Base-by-base conservation (phyloP, 1,140 invertebrate species). In the Sipha flava region DNA sequence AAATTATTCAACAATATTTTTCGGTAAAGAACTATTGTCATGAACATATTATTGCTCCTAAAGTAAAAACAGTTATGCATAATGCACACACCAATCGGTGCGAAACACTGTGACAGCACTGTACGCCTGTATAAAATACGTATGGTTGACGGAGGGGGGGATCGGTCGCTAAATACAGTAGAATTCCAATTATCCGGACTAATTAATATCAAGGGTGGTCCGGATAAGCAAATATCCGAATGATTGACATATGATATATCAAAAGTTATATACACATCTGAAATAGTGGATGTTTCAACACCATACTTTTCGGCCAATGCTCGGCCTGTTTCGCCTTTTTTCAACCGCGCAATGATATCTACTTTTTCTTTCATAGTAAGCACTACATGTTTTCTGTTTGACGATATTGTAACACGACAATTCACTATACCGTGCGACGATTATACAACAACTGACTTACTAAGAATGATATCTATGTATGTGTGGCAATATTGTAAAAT, bases 211-310 rank as follows among this genome's bases (percentile, higher is more conserved):
- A n/a, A n/a, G n/a, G n/a, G n/a, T n/a, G n/a, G n/a, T n/a, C n/a
- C n/a, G n/a, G n/a, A n/a, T n/a, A n/a, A n/a, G n/a, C n/a, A n/a
- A n/a, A n/a, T n/a, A n/a, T n/a, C n/a, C n/a, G n/a, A n/a, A n/a
- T n/a, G n/a, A n/a, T n/a, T n/a, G n/a, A n/a, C n/a, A n/a, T n/a
- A n/a, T n/a, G n/a, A n/a, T n/a, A n/a, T n/a, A n/a, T n/a, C n/a
- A n/a, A n/a, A n/a, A n/a, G n/a, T n/a, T n/a, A n/a, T n/a, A n/a
- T n/a, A n/a, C n/a, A n/a, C n/a, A 54, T 82, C 81, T 21, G 77
- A 79, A 73, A 79, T 82, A 23, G 81, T 82, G n/a, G 82, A 54
- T 79, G 79, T 82, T 54, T 72, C 79, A 47, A 82, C 64, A 47
- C 45, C 68, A 66, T 79, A 82, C 37, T 70, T 45, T 52, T 59